Percentiles rank a stretch among this genome's conserved stretches.
These are phyloP conservation scores for Drosophila pegasa DNA, from an alignment of 2,888 invertebrate species.

Conservation along the genomic window DNA sequence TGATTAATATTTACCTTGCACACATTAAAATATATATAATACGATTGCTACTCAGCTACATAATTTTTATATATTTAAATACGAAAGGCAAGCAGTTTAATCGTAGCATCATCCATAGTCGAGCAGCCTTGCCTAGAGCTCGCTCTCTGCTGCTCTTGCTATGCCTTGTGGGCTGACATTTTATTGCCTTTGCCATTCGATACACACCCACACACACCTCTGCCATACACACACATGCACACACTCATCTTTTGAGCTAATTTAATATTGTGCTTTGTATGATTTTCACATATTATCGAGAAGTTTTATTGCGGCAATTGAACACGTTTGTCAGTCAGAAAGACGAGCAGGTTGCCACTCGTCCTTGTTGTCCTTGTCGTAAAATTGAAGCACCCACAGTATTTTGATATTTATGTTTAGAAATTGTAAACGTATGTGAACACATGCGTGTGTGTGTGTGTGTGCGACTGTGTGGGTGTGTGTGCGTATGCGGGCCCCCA, in stretches of 20 bases:
- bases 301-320: slow-evolving; percentile 80
- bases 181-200: slow-evolving; percentile 38
- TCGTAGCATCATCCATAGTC: slow-evolving; percentile 2
- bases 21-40: too few relatives aligned
- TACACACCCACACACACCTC: slow-evolving; percentile 10
- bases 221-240: background rate
- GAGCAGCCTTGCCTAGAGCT: background rate
- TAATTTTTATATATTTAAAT: background rate
- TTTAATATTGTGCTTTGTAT: slow-evolving; percentile 81
- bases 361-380: slow-evolving; percentile 58
- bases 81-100: background rate
- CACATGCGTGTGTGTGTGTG: slow-evolving; percentile 17
- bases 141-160: slow-evolving; percentile 4
- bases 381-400: slow-evolving; percentile 73
- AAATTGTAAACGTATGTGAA: slow-evolving; percentile 69
- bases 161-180: slow-evolving; percentile 58
- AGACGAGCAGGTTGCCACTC: slow-evolving; percentile 28
- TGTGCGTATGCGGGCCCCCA: slow-evolving; percentile 58
- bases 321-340: slow-evolving; percentile 69
- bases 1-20: too few relatives aligned
- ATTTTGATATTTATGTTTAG: slow-evolving; percentile 74
- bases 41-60: too few relatives aligned
- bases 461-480: slow-evolving; percentile 18
- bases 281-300: slow-evolving; percentile 80
- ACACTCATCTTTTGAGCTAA: slow-evolving; percentile 63